These are phyloP conservation scores for Caligus rogercresseyi DNA, from an alignment of 1,140 invertebrate genomes.

Conservation along the genomic window DNA sequence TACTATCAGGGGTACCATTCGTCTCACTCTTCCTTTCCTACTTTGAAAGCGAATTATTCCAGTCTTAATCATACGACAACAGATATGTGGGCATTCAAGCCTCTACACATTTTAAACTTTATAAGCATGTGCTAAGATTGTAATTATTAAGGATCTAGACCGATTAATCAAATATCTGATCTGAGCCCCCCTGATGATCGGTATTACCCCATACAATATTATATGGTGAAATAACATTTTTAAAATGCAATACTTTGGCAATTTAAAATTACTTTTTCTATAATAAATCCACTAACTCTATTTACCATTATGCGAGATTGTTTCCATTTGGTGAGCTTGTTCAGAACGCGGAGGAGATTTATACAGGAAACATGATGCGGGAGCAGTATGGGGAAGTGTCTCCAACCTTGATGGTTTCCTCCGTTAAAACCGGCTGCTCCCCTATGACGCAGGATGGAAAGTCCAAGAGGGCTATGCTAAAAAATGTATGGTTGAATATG, in stretches of 20 bases:
- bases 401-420: conserved; percentile 77
- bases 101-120: no score
- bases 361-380: conserved; percentile 96
- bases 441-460: conserved; percentile 92
- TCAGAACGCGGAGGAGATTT: conserved; percentile 86
- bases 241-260: not conserved
- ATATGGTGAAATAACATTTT: not conserved
- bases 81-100: no score
- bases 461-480: conserved; percentile 72
- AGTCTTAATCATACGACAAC: no score
- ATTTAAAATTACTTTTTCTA: not conserved
- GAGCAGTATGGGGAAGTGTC: conserved; percentile 76
- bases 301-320: conserved; percentile 89
- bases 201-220: no score
- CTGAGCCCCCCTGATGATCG: no score
- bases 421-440: conserved; percentile 79
- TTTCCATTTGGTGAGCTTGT: conserved; percentile 99
- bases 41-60: no score
- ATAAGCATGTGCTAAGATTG: no score
- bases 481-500: conserved; percentile 19
- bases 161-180: no score
- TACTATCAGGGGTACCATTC: no score
- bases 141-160: no score
- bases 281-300: not conserved
- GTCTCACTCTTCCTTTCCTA: no score